Conservation (phyloP, 2,888 invertebrate genomes). For the Enoplolaimus lenunculus region DNA sequence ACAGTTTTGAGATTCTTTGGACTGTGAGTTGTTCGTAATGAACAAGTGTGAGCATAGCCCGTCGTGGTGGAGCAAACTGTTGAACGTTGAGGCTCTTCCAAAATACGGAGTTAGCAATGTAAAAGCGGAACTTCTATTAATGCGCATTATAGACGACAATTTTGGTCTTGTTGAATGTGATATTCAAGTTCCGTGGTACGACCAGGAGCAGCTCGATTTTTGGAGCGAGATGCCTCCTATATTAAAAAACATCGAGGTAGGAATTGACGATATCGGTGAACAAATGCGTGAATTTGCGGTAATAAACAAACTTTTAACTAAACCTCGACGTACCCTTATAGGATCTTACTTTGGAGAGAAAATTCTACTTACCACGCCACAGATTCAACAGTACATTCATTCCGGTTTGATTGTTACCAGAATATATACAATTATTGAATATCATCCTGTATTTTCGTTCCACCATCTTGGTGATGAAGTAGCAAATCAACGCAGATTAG, state of each 20-base stretch:
- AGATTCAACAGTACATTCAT: neutral
- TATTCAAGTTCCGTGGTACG: conserved; percentile 11
- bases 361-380: neutral
- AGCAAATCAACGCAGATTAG: no score
- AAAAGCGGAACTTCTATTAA: neutral
- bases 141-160: neutral
- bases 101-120: neutral
- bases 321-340: neutral
- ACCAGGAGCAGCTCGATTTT: no score
- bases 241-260: no score
- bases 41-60: neutral
- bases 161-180: conserved; percentile 1
- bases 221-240: no score
- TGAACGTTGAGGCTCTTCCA: no score
- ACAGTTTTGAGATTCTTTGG: neutral
- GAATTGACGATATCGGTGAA: no score
- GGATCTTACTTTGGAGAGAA: neutral
- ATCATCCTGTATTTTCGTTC: no score
- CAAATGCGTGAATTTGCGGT: no score
- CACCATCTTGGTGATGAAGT: no score
- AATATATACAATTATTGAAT: no score
- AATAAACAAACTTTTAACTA: neutral
- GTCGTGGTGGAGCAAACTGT: neutral
- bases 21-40: neutral
- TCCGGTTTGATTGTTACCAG: neutral